phyloP scores from a whole-genome alignment of 2,113 vertebrate species.

The Embiotoca jacksoni region DNA sequence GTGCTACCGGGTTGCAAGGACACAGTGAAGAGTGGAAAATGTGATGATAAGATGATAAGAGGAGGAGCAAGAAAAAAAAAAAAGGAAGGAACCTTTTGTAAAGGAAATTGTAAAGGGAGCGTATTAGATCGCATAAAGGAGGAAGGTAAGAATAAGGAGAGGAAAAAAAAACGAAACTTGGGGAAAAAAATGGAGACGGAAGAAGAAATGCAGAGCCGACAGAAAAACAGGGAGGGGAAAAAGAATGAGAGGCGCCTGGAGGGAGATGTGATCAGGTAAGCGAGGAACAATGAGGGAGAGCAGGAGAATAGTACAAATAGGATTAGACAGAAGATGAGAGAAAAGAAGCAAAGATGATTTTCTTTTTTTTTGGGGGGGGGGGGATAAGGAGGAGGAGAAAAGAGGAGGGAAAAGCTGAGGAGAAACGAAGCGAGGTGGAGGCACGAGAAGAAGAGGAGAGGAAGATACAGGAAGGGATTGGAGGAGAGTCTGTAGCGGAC shows the following conservation, averaged over 20 bases:
- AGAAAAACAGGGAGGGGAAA: neutral
- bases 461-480: constrained; percentile 13
- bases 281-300: constrained; percentile 11
- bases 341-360: constrained; percentile 17
- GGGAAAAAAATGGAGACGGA: neutral
- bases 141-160: neutral
- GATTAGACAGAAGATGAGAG: constrained; percentile 36
- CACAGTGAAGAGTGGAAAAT: too few relatives aligned
- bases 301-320: constrained; percentile 7
- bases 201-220: neutral
- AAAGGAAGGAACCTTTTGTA: too few relatives aligned
- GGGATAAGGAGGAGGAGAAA: neutral
- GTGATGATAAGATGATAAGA: too few relatives aligned
- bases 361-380: neutral
- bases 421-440: constrained; percentile 1
- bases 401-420: neutral
- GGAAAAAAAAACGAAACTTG: neutral
- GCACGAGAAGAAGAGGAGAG: constrained; percentile 34
- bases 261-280: constrained; percentile 4
- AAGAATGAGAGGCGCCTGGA: neutral
- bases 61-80: too few relatives aligned
- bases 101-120: too few relatives aligned
- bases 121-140: too few relatives aligned
- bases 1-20: too few relatives aligned
- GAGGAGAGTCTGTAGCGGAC: constrained; percentile 31